Conservation (phyloP, 2,797 vertebrate species). For the Aeoliscus strigatus region DNA sequence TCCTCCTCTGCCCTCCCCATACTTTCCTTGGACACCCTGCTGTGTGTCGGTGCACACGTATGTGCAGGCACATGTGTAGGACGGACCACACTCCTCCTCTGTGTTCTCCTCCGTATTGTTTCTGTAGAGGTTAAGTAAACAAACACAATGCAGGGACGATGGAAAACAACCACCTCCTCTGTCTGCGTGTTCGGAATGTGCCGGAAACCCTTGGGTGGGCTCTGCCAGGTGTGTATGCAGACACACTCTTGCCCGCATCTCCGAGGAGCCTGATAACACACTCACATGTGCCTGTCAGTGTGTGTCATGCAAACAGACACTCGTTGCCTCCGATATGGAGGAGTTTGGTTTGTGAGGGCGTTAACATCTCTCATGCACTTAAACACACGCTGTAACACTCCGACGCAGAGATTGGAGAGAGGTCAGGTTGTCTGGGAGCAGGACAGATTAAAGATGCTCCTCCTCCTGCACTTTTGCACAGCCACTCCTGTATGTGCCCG, state of each 20-base stretch:
- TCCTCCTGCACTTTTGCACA: slow-evolving; percentile 15
- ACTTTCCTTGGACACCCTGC: slow-evolving; percentile 19
- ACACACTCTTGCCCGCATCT: slow-evolving; percentile 21
- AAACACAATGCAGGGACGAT: too few relatives aligned
- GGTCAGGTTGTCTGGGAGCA: slow-evolving; percentile 9
- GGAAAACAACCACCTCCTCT: slow-evolving; percentile 35
- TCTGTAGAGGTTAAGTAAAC: too few relatives aligned
- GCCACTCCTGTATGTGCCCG: slow-evolving; percentile 1
- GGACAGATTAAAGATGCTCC: slow-evolving; percentile 23
- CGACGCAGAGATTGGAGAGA: slow-evolving; percentile 39
- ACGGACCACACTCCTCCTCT: slow-evolving; percentile 33
- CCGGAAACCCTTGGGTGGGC: slow-evolving; percentile 50
- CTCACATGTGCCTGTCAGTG: slow-evolving; percentile 16
- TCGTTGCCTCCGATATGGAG: slow-evolving; percentile 9
- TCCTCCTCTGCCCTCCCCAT: slow-evolving; percentile 17
- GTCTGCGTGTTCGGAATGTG: slow-evolving; percentile 25
- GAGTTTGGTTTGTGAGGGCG: slow-evolving; percentile 13
- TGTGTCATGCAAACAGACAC: slow-evolving; percentile 22
- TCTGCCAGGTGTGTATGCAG: slow-evolving; percentile 43
- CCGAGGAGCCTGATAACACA: too few relatives aligned
- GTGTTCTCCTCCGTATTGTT: slow-evolving; percentile 34
- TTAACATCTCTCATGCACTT: slow-evolving; percentile 8
- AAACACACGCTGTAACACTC: slow-evolving; percentile 35
- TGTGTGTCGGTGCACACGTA: slow-evolving; percentile 24
- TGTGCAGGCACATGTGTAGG: slow-evolving; percentile 27